Conservation (phyloP, 2,113 vertebrate species). For the Ophthalmolycus amberensis region DNA sequence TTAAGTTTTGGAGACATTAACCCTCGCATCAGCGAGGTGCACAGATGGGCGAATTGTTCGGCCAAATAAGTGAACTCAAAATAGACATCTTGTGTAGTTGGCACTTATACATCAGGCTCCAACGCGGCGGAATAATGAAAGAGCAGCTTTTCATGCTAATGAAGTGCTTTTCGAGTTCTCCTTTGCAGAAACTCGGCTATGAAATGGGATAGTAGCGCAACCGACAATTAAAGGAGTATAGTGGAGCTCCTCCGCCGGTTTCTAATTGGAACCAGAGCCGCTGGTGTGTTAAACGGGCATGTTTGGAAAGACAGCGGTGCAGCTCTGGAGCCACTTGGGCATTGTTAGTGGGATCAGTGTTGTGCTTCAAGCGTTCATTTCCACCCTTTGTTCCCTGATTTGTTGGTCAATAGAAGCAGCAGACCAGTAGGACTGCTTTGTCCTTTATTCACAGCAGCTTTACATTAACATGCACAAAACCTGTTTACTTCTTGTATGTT, state of each 20-base stretch:
- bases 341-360: constrained; percentile 55
- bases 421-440: constrained; percentile 26
- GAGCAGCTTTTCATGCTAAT: constrained; percentile 65
- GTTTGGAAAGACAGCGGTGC: constrained; percentile 59
- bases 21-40: background rate
- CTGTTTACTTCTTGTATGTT: constrained; percentile 17
- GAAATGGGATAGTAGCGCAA: constrained; percentile 73
- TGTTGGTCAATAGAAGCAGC: constrained; percentile 48
- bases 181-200: constrained; percentile 55
- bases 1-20: constrained; percentile 23
- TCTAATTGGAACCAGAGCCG: constrained; percentile 75
- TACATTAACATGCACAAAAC: constrained; percentile 16
- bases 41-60: constrained; percentile 26
- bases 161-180: constrained; percentile 71
- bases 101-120: constrained; percentile 49
- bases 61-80: constrained; percentile 53
- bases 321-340: constrained; percentile 51
- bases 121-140: constrained; percentile 65
- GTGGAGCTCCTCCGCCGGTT: constrained; percentile 50
- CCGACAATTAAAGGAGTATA: constrained; percentile 72
- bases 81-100: constrained; percentile 49
- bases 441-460: constrained; percentile 18
- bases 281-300: constrained; percentile 69
- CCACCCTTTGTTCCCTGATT: constrained; percentile 23
- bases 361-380: constrained; percentile 37